Base-by-base conservation (phyloP, 2,113 vertebrate genomes). In the Clarias magur region DNA sequence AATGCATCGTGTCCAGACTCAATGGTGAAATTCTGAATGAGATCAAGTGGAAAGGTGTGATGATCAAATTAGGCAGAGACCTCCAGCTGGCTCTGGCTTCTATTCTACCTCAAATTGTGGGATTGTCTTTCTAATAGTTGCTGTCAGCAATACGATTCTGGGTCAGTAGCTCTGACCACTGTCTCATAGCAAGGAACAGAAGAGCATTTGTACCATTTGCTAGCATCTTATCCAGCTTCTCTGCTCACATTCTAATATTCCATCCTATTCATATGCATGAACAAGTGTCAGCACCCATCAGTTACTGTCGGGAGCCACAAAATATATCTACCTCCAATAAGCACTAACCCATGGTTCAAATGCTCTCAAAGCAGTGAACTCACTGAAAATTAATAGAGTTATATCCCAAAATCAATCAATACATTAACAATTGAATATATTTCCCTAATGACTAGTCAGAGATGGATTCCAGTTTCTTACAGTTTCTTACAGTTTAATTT, bases 51-150 rank as follows among this genome's bases (percentile, higher is more conserved):
- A 84, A 88, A 91, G 90, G 91, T 92, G 83, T 80, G 88, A 91
- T 92, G 93, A 94, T 94, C 93, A 93, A 93, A 94, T 94, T 93
- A 92, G 92, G 91, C 92, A 92, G 93, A 93, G 94, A 93, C 90
- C 91, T 89, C 91, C 91, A 89, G 88, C 89, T 90, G 89, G 75
- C 60, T 27, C 56, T 87, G 84, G 88, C 80, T 89, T 91, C 82
- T 54, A 90, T 90, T 90, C 88, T 90, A 90, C 90, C 90, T 87
- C 3, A 89, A 91, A 94, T 93, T 92, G 90, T 94, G 65, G 75
- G 54, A 76, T 76, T 73, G 87, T 93, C 93, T 90, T 90, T 88
- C 90, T 91, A 90, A 62, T 92, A 91, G 89, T 87, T 91, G 92
- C 92, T 83, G 89, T 93, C 91, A 91, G 90, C 90, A 91, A 90